Percentiles rank a stretch among this genome's conserved stretches.
phyloP scores from a whole-genome alignment of 2,113 vertebrate genomes.

The Agelaius phoeniceus region DNA sequence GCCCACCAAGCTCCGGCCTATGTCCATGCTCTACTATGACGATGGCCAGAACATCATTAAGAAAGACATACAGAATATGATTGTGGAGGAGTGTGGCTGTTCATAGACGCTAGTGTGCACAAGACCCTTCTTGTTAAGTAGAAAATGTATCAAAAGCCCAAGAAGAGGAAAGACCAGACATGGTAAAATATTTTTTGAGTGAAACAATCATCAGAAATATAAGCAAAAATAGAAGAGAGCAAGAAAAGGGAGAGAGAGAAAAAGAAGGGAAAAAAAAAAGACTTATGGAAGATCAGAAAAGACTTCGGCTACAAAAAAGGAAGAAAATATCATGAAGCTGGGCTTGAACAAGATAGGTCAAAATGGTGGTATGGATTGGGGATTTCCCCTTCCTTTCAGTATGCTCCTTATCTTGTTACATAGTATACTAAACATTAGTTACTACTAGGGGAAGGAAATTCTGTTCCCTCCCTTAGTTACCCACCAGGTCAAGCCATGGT shows the following conservation, averaged over 20 bases:
- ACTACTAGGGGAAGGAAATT: constrained; percentile 29
- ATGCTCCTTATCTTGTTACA: constrained; percentile 55
- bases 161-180: constrained; percentile 48
- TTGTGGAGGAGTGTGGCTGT: constrained; percentile 98
- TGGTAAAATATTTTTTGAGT: constrained; percentile 55
- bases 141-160: constrained; percentile 37
- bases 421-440: constrained; percentile 48
- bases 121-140: background rate
- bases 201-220: constrained; percentile 27
- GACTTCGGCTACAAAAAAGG: constrained; percentile 51
- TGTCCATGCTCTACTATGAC: constrained; percentile 99
- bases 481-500: constrained; percentile 59
- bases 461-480: constrained; percentile 44
- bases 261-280: background rate
- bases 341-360: constrained; percentile 59
- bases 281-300: constrained; percentile 21
- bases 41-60: constrained; percentile 98
- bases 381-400: constrained; percentile 47
- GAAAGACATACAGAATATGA: constrained; percentile 99
- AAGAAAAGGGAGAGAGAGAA: background rate
- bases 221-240: constrained; percentile 18
- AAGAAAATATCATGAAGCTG: constrained; percentile 47
- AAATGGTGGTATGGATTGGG: constrained; percentile 48
- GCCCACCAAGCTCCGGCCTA: constrained; percentile 94
- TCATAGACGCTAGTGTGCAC: constrained; percentile 72